phyloP scores from a whole-genome alignment of 2,113 vertebrate species.

The Galemys pyrenaicus region DNA sequence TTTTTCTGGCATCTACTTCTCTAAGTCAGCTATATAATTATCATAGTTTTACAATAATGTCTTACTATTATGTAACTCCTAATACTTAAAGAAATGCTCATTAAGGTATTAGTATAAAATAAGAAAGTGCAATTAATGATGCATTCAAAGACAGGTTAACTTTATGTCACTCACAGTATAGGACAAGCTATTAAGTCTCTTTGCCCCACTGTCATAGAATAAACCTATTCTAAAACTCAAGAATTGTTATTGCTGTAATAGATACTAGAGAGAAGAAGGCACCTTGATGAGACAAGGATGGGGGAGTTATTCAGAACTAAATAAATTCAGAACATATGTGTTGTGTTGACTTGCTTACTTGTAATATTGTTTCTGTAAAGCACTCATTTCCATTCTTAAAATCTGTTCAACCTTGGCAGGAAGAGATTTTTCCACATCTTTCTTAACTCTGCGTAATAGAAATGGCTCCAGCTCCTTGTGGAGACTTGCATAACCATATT shows the following conservation, averaged over 20 bases:
- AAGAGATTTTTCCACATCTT: constrained; percentile 98
- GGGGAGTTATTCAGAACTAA: neutral
- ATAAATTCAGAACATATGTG: neutral
- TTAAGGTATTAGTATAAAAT: neutral
- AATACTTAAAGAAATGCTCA: neutral
- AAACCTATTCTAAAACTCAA: constrained; percentile 6
- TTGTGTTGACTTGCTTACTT: constrained; percentile 89
- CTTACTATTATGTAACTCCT: neutral
- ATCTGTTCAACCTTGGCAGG: constrained; percentile 99
- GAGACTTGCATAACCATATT: constrained; percentile 97
- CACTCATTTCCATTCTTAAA: constrained; percentile 98
- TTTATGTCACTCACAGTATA: neutral
- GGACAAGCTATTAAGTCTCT: neutral
- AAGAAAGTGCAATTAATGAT: neutral
- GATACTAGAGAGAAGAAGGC: rapidly evolving
- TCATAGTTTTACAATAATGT: neutral
- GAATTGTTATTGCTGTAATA: neutral
- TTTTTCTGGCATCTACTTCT: neutral
- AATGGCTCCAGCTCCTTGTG: constrained; percentile 99
- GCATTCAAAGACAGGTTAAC: neutral
- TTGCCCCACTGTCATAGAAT: neutral
- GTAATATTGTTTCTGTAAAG: constrained; percentile 99
- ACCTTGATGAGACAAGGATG: neutral
- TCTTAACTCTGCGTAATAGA: constrained; percentile 96
- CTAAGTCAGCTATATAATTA: neutral